Evolutionary conservation across 37 sponge, comb jelly and placozoan genomes (phyloP), one percentile per base, ranked within the genome.

Genomic region (Beroe forskalii): DNA sequence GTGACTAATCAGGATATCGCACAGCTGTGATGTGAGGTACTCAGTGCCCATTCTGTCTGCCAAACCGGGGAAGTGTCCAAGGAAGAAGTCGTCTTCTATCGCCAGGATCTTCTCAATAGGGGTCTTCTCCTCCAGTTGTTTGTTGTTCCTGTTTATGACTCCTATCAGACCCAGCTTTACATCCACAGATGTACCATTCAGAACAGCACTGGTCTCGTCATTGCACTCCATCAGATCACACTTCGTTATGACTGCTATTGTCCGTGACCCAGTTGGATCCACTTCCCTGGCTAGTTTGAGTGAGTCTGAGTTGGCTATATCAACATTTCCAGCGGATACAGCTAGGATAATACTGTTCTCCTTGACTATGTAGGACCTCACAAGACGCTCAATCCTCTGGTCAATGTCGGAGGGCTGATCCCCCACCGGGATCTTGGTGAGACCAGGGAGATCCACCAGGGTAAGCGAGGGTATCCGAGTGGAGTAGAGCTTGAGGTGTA

Each of bases 401-500:
- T 96, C 97, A 48, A 98, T 96, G 63, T 98, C 99, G 20, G 92
- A 92, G 0, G 99, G 99, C 60, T 98, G 99, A 64, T 98, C 99
- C 0, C 99, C 99, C 35, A 98, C 99, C 2, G 99, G 99, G 2
- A 98, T 97, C 80, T 93, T 91, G 23, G 98, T 97, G 80, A 98
- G 96, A 4, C 99, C 99, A 14, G 99, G 99, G 17, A 96, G 91
- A 72, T 98, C 99, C 1, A 96, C 93, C 30, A 98, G 92, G 0
- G 99, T 98, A 27, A 98, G 92, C 75, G 96, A 91, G 0, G 96
- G 91, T 41, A 98, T 97, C 36, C 96, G 94, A 33, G 99, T 93
- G 19, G 99, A 98, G 80, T 69, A 93, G 40, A 98, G 91, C 1
- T 91, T 91, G 20, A 98, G 93, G 17, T 93, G 93, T 60, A 98